Evolutionary conservation across 35 echinoderm and acorn worm genomes (phyloP).

Genomic region (Lytechinus variegatus): DNA sequence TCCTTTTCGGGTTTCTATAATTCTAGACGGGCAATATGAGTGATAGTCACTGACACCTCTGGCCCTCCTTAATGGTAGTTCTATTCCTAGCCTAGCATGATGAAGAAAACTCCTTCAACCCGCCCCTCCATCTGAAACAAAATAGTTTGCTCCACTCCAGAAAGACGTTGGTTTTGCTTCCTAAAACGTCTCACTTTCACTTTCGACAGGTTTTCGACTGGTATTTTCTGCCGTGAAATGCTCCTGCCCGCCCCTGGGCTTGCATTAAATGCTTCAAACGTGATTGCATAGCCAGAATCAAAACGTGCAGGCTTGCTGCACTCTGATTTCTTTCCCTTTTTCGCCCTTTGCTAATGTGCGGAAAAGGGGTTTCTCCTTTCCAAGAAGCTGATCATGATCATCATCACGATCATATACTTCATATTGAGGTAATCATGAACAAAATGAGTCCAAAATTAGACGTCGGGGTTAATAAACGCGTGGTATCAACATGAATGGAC

Average conservation of each 20-base stretch:
- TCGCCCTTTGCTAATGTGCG: not conserved
- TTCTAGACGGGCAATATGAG: not conserved
- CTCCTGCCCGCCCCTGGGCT: not conserved
- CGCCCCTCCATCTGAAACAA: slow-evolving; percentile 2
- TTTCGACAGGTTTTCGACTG: not conserved
- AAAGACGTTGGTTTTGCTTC: slow-evolving; percentile 10
- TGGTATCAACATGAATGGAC: not conserved
- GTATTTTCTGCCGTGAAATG: not conserved
- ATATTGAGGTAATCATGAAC: not conserved
- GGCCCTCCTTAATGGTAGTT: not conserved
- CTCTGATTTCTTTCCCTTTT: not conserved
- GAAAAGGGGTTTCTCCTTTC: not conserved
- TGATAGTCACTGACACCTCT: not conserved
- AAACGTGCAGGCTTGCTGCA: not conserved
- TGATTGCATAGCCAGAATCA: slow-evolving; percentile 1
- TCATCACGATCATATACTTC: not conserved
- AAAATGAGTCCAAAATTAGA: not conserved
- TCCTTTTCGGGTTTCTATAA: not conserved
- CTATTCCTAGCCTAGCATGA: not conserved
- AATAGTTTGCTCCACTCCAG: slow-evolving; percentile 10
- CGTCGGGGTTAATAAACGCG: not conserved
- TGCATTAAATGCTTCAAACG: slow-evolving; percentile 3
- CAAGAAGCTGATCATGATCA: not conserved
- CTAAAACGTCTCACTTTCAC: slow-evolving; percentile 17
- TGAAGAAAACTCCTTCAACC: not conserved